Evolutionary conservation across 2,888 invertebrate species (phyloP).

Genomic region (Dorcus hopei): DNA sequence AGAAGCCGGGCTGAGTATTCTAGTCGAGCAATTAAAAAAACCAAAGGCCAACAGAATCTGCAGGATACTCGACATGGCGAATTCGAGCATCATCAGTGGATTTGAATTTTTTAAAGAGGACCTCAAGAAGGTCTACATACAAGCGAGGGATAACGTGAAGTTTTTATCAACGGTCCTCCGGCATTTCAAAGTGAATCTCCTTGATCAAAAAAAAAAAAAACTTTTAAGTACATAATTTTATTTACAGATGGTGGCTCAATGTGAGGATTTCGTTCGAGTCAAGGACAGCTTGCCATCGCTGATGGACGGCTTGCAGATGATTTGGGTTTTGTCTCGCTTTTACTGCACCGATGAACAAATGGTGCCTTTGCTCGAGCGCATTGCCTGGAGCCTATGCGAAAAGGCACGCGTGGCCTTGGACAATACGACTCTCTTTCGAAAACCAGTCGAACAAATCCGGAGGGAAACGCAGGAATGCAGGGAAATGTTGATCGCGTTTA

Average conservation of each 20-base stretch:
- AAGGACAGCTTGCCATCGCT: slow-evolving; percentile 71
- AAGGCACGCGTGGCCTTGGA: slow-evolving; percentile 71
- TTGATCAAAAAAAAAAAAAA: neutral
- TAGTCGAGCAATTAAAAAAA: slow-evolving; percentile 80
- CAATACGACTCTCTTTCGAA: slow-evolving; percentile 67
- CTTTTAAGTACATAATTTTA: slow-evolving; percentile 14
- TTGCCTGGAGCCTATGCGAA: slow-evolving; percentile 78
- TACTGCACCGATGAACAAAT: slow-evolving; percentile 83
- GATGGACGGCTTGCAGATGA: slow-evolving; percentile 81
- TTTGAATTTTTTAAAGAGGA: slow-evolving; percentile 62
- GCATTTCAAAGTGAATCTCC: slow-evolving; percentile 60
- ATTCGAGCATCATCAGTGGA: slow-evolving; percentile 56
- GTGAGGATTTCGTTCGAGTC: slow-evolving; percentile 67
- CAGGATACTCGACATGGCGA: slow-evolving; percentile 54
- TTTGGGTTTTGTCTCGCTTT: slow-evolving; percentile 87
- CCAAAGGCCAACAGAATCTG: slow-evolving; percentile 63
- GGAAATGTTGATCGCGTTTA: slow-evolving; percentile 72
- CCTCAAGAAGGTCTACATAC: slow-evolving; percentile 63
- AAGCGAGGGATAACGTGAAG: slow-evolving; percentile 75
- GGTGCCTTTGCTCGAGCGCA: slow-evolving; percentile 77
- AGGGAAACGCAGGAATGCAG: slow-evolving; percentile 53
- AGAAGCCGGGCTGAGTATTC: slow-evolving; percentile 71
- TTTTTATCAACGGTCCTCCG: slow-evolving; percentile 72
- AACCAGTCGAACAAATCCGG: slow-evolving; percentile 44
- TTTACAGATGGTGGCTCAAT: slow-evolving; percentile 41